phyloP scores from a whole-genome alignment of 2,113 vertebrate genomes.

The Pluvianellus socialis region DNA sequence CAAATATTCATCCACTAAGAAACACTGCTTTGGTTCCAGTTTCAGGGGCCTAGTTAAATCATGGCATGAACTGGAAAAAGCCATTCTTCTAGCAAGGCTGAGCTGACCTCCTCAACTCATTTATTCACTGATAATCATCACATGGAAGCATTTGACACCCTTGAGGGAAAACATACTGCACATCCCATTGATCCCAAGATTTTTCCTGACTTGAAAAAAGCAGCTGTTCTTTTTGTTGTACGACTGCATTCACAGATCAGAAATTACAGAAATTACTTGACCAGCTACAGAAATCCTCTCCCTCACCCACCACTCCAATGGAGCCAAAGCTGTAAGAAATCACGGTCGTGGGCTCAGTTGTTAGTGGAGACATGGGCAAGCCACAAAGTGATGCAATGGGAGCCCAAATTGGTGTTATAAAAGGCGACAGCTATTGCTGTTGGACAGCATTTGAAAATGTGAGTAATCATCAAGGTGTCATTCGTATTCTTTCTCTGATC shows the following conservation, averaged over 20 bases:
- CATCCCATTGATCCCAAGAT: not conserved
- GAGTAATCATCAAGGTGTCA: constrained; percentile 66
- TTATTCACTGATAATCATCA: not conserved
- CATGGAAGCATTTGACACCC: not conserved
- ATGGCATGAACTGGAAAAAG: not conserved
- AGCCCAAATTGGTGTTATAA: not conserved
- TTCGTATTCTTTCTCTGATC: not conserved
- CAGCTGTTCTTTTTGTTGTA: not conserved
- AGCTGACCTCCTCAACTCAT: not conserved
- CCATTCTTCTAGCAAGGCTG: not conserved
- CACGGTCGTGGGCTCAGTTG: accelerated
- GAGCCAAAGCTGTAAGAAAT: not conserved
- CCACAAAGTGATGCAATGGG: not conserved
- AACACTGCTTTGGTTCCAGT: not conserved
- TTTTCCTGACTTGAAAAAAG: not conserved
- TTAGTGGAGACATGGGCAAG: not conserved
- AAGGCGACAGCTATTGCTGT: constrained; percentile 37
- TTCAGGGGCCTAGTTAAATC: not conserved
- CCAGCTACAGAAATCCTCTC: not conserved
- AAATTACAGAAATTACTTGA: not conserved
- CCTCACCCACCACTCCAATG: not conserved
- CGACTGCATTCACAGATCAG: not conserved
- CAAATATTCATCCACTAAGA: not conserved
- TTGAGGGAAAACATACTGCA: not conserved
- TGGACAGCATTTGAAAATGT: constrained; percentile 48